Base-by-base conservation (phyloP, 2,113 vertebrate species). In the Grantiella picta region DNA sequence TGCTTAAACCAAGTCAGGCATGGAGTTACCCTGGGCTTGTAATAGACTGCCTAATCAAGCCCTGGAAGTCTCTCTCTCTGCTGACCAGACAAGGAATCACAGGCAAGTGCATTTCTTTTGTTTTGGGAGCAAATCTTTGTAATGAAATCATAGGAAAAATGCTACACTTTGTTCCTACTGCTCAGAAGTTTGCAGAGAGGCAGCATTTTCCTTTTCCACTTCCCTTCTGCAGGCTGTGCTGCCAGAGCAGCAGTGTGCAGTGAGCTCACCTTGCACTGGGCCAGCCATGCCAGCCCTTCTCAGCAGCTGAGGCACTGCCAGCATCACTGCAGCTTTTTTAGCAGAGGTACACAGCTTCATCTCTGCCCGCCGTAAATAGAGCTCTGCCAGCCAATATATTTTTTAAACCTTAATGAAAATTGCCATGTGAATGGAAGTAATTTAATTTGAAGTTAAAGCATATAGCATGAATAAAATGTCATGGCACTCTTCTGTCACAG, bases 231-330 rank as follows among this genome's bases (percentile, higher is more conserved):
- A 4, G 0, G 2, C 1, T 22, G 24, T 2, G 7, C 38, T 65
- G 71, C 23, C 17, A 31, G 54, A 15, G 11, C 3, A 53, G 77
- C 38, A 64, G 33, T 0, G 0, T 15, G 31, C 49, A 2, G 16
- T 2, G 57, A 13, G 27, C 73, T 71, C 59, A 31, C 28, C 57
- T 18, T 27, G 31, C 24, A 22, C 24, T 28, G 63, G 35, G 17
- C 10, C 0, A 3, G 45, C 53, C 44, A 10, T 8, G 24, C 0
- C 76, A 61, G 42, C 38, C 68, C 14, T 40, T 14, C 57, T 31
- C 38, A 28, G 59, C n/a, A 27, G 2, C 2, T 1, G 15, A 29
- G 61, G 35, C 63, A 38, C 21, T 1, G 3, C 17, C 25, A 11
- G 57, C 25, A 28, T 10, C 3, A 0, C 3, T 19, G 11, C 13